Evolutionary conservation across 1,140 invertebrate species (phyloP), one percentile per base, ranked within the genome.

Genomic region (Hyphantria cunea): DNA sequence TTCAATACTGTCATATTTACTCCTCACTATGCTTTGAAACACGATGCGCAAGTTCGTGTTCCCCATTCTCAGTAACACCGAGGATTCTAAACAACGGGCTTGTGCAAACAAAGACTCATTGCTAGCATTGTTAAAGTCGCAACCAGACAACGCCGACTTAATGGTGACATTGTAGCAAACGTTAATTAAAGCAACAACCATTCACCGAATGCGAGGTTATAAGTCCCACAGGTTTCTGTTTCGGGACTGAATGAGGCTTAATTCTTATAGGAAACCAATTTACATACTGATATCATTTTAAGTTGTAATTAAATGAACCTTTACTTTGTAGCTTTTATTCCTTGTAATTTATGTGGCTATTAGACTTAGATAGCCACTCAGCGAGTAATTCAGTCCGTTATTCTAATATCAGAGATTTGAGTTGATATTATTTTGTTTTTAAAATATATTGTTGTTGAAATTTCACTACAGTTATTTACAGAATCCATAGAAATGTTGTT

Each of bases 111-210:
- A 89, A 83, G 80, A 72, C 74, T 74, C 69, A 78, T 82, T 75
- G 72, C 68, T 69, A 51, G 70, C 67, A 84, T 86, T 86, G 80
- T 61, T 76, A 70, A 68, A 74, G 72, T 74, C 66, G 71, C 68
- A 53, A 60, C 52, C 64, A 73, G 60, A 70, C 72, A 70, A 74
- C 66, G 65, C 65, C 52, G 75, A 66, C 80, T 84, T 84, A 86
- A 85, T 86, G 76, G 76, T 83, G 82, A 84, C 86, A 83, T 81
- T 69, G 78, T 74, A 82, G 86, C 76, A 84, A 86, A 82, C 67
- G 73, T 88, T 89, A 86, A 86, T 86, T 86, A 84, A 86, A 78
- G 70, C 74, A 78, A 77, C 78, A 75, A 76, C 71, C 72, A 72
- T 69, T 70, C 68, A 52, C 52, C 63, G 70, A 75, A 77, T 78